Conservation (phyloP, 2,888 invertebrate genomes). For the Lasius fuliginosus region DNA sequence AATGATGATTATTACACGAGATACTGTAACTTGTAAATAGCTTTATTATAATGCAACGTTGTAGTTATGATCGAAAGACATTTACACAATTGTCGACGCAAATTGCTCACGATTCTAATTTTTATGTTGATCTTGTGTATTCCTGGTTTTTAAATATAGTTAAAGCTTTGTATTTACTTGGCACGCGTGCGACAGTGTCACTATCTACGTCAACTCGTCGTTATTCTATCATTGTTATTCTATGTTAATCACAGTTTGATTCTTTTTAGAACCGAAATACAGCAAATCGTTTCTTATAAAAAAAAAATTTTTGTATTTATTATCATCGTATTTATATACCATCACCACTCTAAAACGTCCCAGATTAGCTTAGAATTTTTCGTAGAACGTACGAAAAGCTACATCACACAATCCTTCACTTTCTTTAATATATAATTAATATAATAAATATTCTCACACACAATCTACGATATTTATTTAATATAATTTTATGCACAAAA, state of each 20-base stretch:
- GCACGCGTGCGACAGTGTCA: conserved; percentile 40
- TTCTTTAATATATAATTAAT: background rate
- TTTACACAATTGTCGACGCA: conserved; percentile 57
- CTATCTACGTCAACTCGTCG: conserved; percentile 61
- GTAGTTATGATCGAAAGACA: conserved; percentile 56
- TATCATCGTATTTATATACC: conserved; percentile 11
- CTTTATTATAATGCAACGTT: conserved; percentile 75
- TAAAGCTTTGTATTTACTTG: conserved; percentile 51
- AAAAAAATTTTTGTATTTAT: conserved; percentile 16
- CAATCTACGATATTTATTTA: background rate
- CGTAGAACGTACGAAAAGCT: background rate
- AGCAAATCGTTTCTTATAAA: conserved; percentile 71
- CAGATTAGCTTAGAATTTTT: background rate
- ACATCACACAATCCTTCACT: background rate
- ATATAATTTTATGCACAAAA: background rate
- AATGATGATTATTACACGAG: conserved; percentile 60
- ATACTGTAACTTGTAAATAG: conserved; percentile 78
- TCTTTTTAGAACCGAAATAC: conserved; percentile 70
- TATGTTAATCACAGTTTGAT: conserved; percentile 70
- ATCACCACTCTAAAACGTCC: background rate
- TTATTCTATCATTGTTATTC: conserved; percentile 74
- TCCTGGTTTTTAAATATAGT: conserved; percentile 58
- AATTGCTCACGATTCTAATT: conserved; percentile 66
- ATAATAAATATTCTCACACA: background rate
- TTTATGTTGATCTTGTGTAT: conserved; percentile 47